Evolutionary conservation across 2,113 vertebrate genomes (phyloP).

Genomic region (Amphilophus citrinellus): DNA sequence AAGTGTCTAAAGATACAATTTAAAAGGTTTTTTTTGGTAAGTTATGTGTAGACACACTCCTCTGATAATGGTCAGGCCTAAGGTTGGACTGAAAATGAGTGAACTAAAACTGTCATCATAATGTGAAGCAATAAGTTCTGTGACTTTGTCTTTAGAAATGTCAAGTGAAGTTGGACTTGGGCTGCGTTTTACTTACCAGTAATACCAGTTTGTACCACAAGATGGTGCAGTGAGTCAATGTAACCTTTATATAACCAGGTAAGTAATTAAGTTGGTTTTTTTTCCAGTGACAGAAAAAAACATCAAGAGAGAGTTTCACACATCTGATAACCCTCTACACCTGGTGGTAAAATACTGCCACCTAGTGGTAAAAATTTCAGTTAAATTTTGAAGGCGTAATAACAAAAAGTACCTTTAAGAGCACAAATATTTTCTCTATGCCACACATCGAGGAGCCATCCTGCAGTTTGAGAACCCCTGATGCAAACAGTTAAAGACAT

Average conservation of each 20-base stretch:
- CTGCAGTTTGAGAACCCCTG: too few relatives aligned
- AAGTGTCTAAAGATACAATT: not conserved
- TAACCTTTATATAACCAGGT: not conserved
- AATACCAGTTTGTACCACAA: not conserved
- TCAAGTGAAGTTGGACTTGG: rapidly evolving
- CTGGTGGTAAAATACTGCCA: not conserved
- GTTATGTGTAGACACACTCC: not conserved
- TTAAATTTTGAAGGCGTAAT: too few relatives aligned
- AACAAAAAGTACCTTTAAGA: too few relatives aligned
- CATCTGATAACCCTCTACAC: not conserved
- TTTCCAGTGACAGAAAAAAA: not conserved
- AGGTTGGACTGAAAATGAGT: not conserved
- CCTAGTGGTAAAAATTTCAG: too few relatives aligned
- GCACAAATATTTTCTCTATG: too few relatives aligned
- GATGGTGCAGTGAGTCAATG: not conserved
- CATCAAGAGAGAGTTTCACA: not conserved
- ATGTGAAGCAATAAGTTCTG: not conserved
- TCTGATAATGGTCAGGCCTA: not conserved
- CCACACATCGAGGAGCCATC: too few relatives aligned
- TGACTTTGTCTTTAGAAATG: not conserved
- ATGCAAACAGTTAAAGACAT: too few relatives aligned
- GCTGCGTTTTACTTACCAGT: not conserved
- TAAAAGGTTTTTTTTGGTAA: not conserved
- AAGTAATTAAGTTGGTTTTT: not conserved
- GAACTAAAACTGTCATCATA: not conserved